Conservation (phyloP, 2,888 invertebrate genomes). For the Lasioglossum leucozonium region DNA sequence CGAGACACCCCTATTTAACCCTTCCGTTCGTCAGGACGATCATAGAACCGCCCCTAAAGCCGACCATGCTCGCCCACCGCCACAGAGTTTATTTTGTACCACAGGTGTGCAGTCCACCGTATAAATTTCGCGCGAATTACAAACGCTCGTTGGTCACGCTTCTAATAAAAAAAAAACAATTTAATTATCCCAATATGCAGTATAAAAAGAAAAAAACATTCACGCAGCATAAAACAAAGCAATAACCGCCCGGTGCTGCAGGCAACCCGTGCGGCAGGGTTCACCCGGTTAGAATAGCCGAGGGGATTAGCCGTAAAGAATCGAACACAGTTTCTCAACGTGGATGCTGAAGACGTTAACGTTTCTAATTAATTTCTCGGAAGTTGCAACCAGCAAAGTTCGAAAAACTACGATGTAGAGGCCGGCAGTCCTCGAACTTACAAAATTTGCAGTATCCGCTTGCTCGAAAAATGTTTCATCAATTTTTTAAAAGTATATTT, state of each 20-base stretch:
- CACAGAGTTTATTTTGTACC: not conserved
- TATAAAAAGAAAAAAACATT: not conserved
- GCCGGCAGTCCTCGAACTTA: not conserved
- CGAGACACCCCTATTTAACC: not conserved
- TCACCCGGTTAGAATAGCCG: not conserved
- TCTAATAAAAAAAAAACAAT: not conserved
- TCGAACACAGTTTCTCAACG: not conserved
- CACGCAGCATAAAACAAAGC: not conserved
- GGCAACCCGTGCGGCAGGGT: not conserved
- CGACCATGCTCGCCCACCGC: not conserved
- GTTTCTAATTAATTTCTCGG: not conserved
- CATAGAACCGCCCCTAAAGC: not conserved
- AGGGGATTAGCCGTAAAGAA: not conserved
- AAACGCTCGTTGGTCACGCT: not conserved
- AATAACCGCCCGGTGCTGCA: not conserved
- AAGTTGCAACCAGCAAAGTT: not conserved
- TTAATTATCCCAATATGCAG: constrained; percentile 4
- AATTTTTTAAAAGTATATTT: too few relatives aligned
- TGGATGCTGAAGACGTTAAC: not conserved
- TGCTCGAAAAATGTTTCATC: not conserved
- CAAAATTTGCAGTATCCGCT: not conserved
- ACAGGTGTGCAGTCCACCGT: not conserved
- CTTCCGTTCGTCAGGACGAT: not conserved
- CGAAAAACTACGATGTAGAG: not conserved
- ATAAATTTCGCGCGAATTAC: not conserved